Evolutionary conservation across 2,113 vertebrate species (phyloP).

Genomic region (Coptodon rendalli): DNA sequence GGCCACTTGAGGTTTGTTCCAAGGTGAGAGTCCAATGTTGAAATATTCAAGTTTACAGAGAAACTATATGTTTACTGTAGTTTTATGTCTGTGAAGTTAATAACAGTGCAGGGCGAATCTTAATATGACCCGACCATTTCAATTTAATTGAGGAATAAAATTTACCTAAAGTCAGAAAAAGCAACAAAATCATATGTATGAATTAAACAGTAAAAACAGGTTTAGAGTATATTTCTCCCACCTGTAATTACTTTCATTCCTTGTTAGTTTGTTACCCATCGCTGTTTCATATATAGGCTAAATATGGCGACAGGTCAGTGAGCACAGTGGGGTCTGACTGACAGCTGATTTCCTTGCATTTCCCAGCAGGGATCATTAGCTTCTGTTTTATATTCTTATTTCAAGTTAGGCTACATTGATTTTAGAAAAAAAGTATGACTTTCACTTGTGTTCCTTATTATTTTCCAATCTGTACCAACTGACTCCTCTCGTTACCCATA

Average conservation of each 20-base stretch:
- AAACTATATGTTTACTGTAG: background rate
- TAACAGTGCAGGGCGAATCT: background rate
- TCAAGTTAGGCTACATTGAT: background rate
- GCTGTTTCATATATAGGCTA: background rate
- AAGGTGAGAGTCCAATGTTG: background rate
- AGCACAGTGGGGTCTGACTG: background rate
- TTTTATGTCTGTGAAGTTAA: background rate
- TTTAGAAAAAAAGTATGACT: background rate
- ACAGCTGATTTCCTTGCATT: background rate
- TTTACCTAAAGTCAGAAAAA: background rate
- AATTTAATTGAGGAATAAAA: background rate
- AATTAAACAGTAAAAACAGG: background rate
- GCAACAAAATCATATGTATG: background rate
- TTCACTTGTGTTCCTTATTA: background rate
- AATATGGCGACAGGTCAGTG: background rate
- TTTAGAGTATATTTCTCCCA: background rate
- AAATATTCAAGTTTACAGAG: background rate
- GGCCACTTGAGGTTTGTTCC: background rate
- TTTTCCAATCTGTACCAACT: background rate
- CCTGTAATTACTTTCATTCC: background rate
- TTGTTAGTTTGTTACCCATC: background rate
- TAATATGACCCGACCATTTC: fast-evolving
- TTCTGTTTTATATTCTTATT: background rate
- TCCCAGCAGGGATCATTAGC: background rate
- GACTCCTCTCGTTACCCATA: background rate